These are phyloP conservation scores for Antennarius striatus DNA, from an alignment of 2,113 vertebrate genomes.

Conservation along the genomic window DNA sequence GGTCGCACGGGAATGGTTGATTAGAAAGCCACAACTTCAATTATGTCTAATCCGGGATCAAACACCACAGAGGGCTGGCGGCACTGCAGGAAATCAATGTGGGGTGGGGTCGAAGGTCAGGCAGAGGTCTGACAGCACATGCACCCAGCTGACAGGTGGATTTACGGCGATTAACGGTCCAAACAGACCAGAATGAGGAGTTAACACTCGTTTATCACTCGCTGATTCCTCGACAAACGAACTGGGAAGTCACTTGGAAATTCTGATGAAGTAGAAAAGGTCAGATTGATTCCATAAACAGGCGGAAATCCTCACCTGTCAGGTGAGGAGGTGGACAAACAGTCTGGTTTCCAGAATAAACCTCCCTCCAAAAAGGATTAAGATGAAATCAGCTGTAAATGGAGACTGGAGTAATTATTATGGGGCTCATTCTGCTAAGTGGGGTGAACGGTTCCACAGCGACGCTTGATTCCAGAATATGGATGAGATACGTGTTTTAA, in stretches of 20 bases:
- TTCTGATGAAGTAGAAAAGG: too few species aligned
- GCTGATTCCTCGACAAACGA: too few species aligned
- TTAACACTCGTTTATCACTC: too few species aligned
- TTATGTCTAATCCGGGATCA: conserved; percentile 23
- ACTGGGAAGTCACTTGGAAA: too few species aligned
- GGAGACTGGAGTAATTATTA: conserved; percentile 30
- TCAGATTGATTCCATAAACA: too few species aligned
- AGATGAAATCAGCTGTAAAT: conserved; percentile 30
- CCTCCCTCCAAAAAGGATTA: conserved; percentile 19
- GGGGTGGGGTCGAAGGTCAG: conserved; percentile 10
- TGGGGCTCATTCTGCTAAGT: conserved; percentile 32
- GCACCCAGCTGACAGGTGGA: neutral
- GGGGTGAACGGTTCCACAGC: conserved; percentile 18
- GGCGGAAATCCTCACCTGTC: too few species aligned
- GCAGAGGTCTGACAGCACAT: conserved; percentile 15
- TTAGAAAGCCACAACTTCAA: conserved; percentile 23
- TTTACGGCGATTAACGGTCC: too few species aligned
- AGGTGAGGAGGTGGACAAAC: too few species aligned
- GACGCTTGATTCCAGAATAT: conserved; percentile 6
- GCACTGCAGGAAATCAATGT: conserved; percentile 27
- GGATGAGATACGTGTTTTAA: conserved; percentile 28
- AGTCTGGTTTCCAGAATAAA: conserved; percentile 11
- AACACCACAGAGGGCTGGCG: neutral
- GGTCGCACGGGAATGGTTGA: neutral
- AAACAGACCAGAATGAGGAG: too few species aligned